Percentiles rank a stretch among this genome's conserved stretches.
These are phyloP conservation scores for Rhaphigaster nebulosa DNA, from an alignment of 2,888 invertebrate genomes.

Conservation along the genomic window DNA sequence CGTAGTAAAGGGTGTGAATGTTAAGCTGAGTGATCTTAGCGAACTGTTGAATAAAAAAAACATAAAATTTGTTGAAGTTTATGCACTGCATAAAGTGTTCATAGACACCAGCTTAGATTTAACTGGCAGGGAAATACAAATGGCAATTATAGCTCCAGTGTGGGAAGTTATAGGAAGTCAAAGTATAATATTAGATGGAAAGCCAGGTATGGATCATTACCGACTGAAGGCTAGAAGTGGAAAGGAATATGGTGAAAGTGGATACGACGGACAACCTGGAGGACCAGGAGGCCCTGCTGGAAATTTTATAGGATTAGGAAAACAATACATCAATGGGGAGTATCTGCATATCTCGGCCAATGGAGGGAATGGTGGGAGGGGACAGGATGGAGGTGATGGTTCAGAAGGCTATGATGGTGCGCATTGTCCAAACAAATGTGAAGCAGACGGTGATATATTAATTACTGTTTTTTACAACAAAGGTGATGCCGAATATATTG, in stretches of 20 bases:
- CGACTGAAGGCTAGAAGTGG: not conserved
- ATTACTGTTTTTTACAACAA: not conserved
- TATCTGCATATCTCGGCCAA: not conserved
- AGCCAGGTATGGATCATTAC: not conserved
- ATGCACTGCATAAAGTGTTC: constrained; percentile 51
- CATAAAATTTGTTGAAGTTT: constrained; percentile 12
- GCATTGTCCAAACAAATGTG: not conserved
- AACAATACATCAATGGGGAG: not conserved
- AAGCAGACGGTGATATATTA: not conserved
- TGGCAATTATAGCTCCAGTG: constrained; percentile 15
- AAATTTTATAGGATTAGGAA: constrained; percentile 30
- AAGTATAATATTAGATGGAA: constrained; percentile 46
- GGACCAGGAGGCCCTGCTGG: constrained; percentile 37
- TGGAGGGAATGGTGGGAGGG: constrained; percentile 40
- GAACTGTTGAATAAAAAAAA: not conserved
- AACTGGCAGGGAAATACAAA: constrained; percentile 5
- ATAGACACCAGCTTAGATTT: constrained; percentile 17
- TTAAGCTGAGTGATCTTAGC: constrained; percentile 17
- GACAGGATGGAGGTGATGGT: constrained; percentile 52
- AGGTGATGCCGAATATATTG: not conserved
- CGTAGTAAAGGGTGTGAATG: not conserved
- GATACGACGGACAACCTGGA: constrained; percentile 27
- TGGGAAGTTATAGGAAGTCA: constrained; percentile 48
- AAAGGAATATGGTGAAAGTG: not conserved
- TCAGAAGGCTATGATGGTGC: not conserved